Base-by-base conservation (phyloP, 2,797 vertebrate genomes). In the Harpagifer antarcticus region DNA sequence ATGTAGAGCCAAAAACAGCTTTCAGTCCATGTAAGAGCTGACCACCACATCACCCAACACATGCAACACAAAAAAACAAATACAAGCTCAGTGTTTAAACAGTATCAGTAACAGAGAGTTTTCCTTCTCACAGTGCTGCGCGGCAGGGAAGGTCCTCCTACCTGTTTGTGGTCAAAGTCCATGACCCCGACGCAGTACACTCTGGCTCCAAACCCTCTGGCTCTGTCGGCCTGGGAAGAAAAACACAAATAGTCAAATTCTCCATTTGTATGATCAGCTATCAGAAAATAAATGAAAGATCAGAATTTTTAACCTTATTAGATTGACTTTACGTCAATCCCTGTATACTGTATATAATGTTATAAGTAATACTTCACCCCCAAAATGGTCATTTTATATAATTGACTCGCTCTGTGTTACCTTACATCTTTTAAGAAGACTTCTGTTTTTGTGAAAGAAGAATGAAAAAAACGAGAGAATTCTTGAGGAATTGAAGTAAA, bases 151-250 rank as follows among this genome's bases (percentile, higher is more conserved):
- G 43, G 13, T 37, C 44, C 9, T 81, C 53, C 70, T 92, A 98
- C 98, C 95, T 99, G 97, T 44, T 93, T 95, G 85, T 96, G 95
- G 81, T 97, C 95, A 88, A 99, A 99, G 91, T 97, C 97, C 72
- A 96, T 95, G 76, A 99, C 98, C 0, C 98, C 98, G 1, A 99
- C 96, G 68, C 98, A 99, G 86, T 97, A 99, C 55, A 99, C 97
- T 86, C 96, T 95, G 7, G 97, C 97, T 69, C 98, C 98, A 69
- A 96, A 94, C 0, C 90, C 86, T 89, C 98, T 94, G 78, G 95
- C 95, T 73, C 74, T 85, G 70, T 93, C 85, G 45, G 98, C 98
- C 98, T 99, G 86, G 20, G 60, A 72, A 74, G 6, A 23, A 79
- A 15, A 73, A 71, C 14, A 71, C 65, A 62, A 10, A 27, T n/a